Percentiles rank a stretch among this genome's conserved stretches.
phyloP scores from a whole-genome alignment of 2,888 invertebrate species.

The Pammene fasciana region DNA sequence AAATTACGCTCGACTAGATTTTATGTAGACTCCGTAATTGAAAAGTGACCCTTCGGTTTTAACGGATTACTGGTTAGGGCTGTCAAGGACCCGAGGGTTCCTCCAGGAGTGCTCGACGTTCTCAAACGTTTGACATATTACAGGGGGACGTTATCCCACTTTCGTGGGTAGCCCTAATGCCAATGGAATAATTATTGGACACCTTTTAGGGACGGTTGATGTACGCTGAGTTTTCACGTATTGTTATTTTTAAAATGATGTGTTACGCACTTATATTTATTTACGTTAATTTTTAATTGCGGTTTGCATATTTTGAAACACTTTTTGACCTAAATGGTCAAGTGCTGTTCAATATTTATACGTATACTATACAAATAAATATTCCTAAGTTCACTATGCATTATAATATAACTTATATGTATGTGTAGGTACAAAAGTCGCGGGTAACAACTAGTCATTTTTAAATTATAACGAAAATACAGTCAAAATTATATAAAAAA shows the following conservation, averaged over 20 bases:
- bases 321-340: no score
- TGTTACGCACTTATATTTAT: no score
- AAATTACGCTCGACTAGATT: conserved; percentile 61
- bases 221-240: neutral
- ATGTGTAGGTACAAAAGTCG: no score
- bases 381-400: no score
- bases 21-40: conserved; percentile 43
- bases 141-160: conserved; percentile 61
- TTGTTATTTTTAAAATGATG: neutral
- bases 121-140: conserved; percentile 62
- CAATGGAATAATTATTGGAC: conserved; percentile 42
- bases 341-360: no score
- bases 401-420: no score
- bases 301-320: no score
- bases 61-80: conserved; percentile 75
- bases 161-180: conserved; percentile 38
- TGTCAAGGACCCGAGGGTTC: conserved; percentile 65
- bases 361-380: no score
- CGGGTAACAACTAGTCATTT: no score
- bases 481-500: no score
- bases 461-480: no score
- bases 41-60: conserved; percentile 70
- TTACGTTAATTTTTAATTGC: no score
- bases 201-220: conserved; percentile 31
- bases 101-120: conserved; percentile 46